Conservation (phyloP, 2,113 vertebrate species). For the Salvelinus fontinalis region DNA sequence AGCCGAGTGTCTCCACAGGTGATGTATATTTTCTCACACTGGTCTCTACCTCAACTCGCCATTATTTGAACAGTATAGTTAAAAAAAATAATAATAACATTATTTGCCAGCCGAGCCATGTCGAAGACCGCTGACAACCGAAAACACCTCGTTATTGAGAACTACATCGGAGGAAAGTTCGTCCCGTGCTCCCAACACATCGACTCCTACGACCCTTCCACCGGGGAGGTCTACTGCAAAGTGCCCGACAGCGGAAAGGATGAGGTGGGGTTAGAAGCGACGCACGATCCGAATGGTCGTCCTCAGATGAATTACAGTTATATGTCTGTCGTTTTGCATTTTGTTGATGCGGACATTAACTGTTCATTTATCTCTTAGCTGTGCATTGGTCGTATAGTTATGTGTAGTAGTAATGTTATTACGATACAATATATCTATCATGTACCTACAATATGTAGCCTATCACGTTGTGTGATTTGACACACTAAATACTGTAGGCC, state of each 20-base stretch:
- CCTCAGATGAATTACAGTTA: not conserved
- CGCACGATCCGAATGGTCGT: not conserved
- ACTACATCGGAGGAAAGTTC: constrained; percentile 90
- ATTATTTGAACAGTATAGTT: not conserved
- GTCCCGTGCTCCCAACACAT: constrained; percentile 78
- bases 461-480: too few species aligned
- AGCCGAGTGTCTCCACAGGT: not conserved
- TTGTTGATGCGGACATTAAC: not conserved
- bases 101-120: constrained; percentile 19
- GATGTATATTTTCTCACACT: not conserved
- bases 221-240: constrained; percentile 86
- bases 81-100: too few species aligned
- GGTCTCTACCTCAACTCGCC: not conserved
- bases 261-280: constrained; percentile 78
- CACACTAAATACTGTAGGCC: too few species aligned
- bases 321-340: not conserved
- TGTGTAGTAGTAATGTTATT: not conserved
- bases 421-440: too few species aligned
- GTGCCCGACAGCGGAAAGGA: constrained; percentile 88
- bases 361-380: too few species aligned
- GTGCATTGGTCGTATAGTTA: not conserved
- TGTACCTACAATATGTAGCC: too few species aligned
- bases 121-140: constrained; percentile 58
- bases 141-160: constrained; percentile 81
- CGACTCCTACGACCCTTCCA: constrained; percentile 89